Evolutionary conservation across 2,113 vertebrate genomes (phyloP).

Genomic region (Alaudala cheleensis): DNA sequence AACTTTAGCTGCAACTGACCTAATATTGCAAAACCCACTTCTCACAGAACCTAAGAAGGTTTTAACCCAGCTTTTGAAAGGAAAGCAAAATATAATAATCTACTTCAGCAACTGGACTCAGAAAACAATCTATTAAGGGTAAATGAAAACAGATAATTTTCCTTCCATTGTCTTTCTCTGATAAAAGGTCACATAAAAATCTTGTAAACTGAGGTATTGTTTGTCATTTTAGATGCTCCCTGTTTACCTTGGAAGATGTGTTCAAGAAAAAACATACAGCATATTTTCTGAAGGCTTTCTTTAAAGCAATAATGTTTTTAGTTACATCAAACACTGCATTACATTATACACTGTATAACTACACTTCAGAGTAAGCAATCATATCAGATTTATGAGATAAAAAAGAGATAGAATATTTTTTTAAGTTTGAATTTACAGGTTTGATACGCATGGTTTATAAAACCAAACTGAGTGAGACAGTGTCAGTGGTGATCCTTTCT

Average conservation of each 20-base stretch:
- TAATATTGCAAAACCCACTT: slow-evolving; percentile 46
- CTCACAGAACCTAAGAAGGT: slow-evolving; percentile 44
- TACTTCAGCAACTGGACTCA: slow-evolving; percentile 4
- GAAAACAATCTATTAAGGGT: slow-evolving; percentile 17
- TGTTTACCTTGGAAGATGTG: not conserved
- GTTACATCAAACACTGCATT: not conserved
- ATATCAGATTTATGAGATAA: not conserved
- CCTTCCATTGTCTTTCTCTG: not conserved
- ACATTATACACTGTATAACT: not conserved
- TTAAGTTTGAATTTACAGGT: not conserved
- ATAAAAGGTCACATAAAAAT: slow-evolving; percentile 29
- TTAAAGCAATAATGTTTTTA: not conserved
- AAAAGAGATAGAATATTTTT: not conserved
- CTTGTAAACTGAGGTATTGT: not conserved
- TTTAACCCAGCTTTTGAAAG: slow-evolving; percentile 67
- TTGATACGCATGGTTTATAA: not conserved
- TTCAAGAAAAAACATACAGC: not conserved
- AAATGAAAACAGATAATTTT: slow-evolving; percentile 53
- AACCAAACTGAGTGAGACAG: not conserved
- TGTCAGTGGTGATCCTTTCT: not conserved
- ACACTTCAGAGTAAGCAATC: not conserved
- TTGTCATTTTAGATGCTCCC: not conserved
- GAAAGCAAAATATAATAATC: slow-evolving; percentile 56
- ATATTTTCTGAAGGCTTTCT: not conserved
- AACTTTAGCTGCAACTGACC: slow-evolving; percentile 25